Evolutionary conservation across 2,888 invertebrate species (phyloP).

Genomic region (Lomographa bimaculata): DNA sequence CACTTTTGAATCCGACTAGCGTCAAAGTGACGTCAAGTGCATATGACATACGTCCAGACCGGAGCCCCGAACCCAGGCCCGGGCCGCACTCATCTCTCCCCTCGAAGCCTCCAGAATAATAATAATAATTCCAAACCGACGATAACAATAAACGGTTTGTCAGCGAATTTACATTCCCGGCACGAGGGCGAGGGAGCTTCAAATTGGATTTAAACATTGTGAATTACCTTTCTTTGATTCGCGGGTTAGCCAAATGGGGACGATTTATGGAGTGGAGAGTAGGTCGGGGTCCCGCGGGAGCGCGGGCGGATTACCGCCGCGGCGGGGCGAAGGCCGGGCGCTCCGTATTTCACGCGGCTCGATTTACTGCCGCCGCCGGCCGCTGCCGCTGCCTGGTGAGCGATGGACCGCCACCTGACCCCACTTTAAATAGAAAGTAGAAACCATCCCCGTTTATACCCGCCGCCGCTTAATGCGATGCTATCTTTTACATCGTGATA

Average conservation of each 20-base stretch:
- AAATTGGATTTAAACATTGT: slow-evolving; percentile 79
- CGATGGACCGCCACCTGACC: slow-evolving; percentile 51
- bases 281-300: slow-evolving; percentile 39
- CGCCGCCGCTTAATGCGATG: slow-evolving; percentile 64
- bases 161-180: slow-evolving; percentile 47
- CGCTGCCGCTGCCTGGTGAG: slow-evolving; percentile 37
- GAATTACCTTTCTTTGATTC: slow-evolving; percentile 79
- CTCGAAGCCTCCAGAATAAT: slow-evolving; percentile 15
- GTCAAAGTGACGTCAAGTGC: too few relatives aligned
- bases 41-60: too few relatives aligned
- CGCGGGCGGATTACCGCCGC: slow-evolving; percentile 29
- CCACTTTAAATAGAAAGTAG: slow-evolving; percentile 60
- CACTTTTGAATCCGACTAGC: too few relatives aligned
- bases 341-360: slow-evolving; percentile 47
- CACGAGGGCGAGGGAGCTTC: slow-evolving; percentile 46
- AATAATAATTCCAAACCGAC: slow-evolving; percentile 34
- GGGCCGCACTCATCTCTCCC: too few relatives aligned
- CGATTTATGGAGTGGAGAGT: slow-evolving; percentile 65
- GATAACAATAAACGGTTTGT: slow-evolving; percentile 48
- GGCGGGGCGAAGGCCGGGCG: slow-evolving; percentile 19
- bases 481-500: slow-evolving; percentile 67
- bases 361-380: slow-evolving; percentile 53
- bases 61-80: too few relatives aligned
- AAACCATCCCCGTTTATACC: slow-evolving; percentile 60
- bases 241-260: slow-evolving; percentile 77